Percentiles rank a stretch among this genome's conserved stretches.
Conservation (phyloP, 2,888 invertebrate species). For the Stenotaenia linearis region DNA sequence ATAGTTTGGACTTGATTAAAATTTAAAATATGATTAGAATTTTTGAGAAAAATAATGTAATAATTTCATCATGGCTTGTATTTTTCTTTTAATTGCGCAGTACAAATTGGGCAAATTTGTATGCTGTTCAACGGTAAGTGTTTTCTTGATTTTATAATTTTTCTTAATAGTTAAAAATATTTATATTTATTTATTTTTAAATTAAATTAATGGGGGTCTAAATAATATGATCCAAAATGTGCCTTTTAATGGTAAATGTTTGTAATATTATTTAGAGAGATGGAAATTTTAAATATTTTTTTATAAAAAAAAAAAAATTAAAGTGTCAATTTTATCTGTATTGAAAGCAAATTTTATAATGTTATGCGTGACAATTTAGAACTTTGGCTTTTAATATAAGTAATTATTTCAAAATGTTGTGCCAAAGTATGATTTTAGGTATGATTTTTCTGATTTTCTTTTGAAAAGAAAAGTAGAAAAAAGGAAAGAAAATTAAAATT, state of each 20-base stretch:
- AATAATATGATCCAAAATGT: neutral
- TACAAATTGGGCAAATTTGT: constrained; percentile 26
- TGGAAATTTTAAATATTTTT: neutral
- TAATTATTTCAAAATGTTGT: neutral
- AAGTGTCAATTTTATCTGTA: neutral
- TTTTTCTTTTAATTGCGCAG: constrained; percentile 7
- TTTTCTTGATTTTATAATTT: neutral
- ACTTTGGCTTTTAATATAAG: neutral
- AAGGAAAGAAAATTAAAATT: neutral
- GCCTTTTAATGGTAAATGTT: constrained; percentile 12
- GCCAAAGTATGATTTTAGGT: neutral
- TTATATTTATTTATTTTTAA: neutral
- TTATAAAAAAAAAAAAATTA: neutral
- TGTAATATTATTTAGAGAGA: neutral
- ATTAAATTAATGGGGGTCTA: neutral
- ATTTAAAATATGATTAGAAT: neutral
- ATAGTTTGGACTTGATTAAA: neutral
- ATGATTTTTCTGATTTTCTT: neutral
- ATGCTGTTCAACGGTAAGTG: constrained; percentile 9
- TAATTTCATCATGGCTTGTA: constrained; percentile 14
- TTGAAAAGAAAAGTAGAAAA: neutral
- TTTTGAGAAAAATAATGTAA: neutral
- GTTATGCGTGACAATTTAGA: neutral
- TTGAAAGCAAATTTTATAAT: neutral
- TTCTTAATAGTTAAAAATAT: neutral